Conservation (phyloP, 30 jellyfish, hydroid and myxozoan species). For the Pseudorhiza aurosa region DNA sequence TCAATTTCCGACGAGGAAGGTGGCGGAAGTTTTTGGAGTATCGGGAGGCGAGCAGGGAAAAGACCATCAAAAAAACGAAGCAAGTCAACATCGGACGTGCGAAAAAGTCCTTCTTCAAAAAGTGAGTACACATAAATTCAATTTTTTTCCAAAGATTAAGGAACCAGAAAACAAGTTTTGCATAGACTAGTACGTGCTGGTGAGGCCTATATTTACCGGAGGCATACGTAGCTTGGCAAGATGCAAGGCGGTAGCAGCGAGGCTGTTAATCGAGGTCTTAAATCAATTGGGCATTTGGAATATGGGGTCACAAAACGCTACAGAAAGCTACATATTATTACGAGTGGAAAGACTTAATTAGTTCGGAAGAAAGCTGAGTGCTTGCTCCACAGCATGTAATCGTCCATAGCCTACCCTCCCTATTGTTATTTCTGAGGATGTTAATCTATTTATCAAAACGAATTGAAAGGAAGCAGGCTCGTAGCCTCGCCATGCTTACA, state of each 20-base stretch:
- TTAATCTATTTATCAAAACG: conserved; percentile 12
- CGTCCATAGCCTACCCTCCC: neutral
- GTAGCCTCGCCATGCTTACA: neutral
- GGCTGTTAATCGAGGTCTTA: no score
- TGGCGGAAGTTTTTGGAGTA: conserved; percentile 65
- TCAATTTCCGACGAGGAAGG: conserved; percentile 53
- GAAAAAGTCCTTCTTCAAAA: conserved; percentile 31
- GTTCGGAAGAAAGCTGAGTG: neutral
- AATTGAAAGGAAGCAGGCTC: conserved; percentile 6
- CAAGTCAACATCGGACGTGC: conserved; percentile 58
- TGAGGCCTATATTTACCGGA: no score
- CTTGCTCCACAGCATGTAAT: conserved; percentile 16
- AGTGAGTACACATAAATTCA: conserved; percentile 43
- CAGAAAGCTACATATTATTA: no score
- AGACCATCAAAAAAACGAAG: conserved; percentile 56
- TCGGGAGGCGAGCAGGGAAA: conserved; percentile 40
- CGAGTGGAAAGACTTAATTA: no score
- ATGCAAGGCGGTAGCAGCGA: no score
- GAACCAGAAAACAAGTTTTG: no score
- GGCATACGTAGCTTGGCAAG: no score
- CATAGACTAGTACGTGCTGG: no score
- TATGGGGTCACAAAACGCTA: no score
- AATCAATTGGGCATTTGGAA: no score
- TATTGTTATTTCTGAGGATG: conserved; percentile 20
- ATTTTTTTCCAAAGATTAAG: no score